Evolutionary conservation across 1,140 invertebrate genomes (phyloP), one percentile per base, ranked within the genome.

Genomic region (Euwallacea fornicatus): DNA sequence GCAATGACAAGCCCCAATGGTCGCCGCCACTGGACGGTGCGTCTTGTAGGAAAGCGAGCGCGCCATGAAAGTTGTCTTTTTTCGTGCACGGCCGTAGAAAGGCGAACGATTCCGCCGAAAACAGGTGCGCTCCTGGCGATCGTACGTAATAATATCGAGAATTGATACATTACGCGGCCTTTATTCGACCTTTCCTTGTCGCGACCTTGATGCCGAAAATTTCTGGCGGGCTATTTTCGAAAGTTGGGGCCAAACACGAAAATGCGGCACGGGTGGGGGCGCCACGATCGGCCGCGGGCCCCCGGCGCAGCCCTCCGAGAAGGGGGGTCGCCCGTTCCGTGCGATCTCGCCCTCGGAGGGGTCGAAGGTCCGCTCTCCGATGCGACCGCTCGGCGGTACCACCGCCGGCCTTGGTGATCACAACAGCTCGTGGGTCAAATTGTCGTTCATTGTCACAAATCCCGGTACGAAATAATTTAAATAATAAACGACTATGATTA

Each of bases 391-490:
- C 21, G 21, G 21, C 21, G 21, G 21, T 33, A 33, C 21, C 4
- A 33, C 21, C 2, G 6, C 9, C 46, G 46, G 46, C 9, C 46
- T 33, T 33, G 21, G 46, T 11, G 6, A 50, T 11, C 9, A 47
- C 44, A 50, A 50, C 9, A 50, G 13, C 13, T 10, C 13, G 46
- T 50, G 9, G 9, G 9, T 50, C 46, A 50, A 50, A 50, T 50
- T 50, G 13, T 50, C 46, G 64, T 62, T 43, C 62, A 62, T 59
- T 33, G 61, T 69, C 56, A 61, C n/a, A 41, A 61, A 61, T 70
- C 68, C 72, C 69, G 53, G 72, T 69, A 60, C 67, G 63, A 73
- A 73, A 69, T 70, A 67, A 73, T 73, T 70, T 70, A 63, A 70
- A 59, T 33, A 33, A 33, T 43, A 50, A 67, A 63, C 67, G 59